These are phyloP conservation scores for Threskiornis aethiopicus DNA, from an alignment of 2,797 vertebrate species.

Conservation along the genomic window DNA sequence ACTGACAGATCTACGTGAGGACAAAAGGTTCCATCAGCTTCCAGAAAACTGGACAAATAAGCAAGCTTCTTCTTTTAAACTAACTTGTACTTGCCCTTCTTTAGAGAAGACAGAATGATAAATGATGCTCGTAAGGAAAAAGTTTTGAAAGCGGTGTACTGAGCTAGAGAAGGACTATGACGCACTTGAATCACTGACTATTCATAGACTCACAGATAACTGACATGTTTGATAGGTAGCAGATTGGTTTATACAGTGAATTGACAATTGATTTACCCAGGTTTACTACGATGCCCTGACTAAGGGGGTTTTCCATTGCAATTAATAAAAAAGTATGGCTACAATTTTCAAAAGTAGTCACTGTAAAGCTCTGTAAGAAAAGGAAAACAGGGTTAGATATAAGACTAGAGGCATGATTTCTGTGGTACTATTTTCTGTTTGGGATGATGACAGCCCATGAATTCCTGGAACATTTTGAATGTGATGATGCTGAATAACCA, in stretches of 20 bases:
- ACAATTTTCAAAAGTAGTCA: not conserved
- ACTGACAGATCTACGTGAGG: not conserved
- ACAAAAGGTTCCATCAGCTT: not conserved
- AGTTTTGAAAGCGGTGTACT: not conserved
- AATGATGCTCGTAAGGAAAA: not conserved
- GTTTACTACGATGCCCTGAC: not conserved
- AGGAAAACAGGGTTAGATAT: not conserved
- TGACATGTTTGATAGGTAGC: not conserved
- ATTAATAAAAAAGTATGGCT: not conserved
- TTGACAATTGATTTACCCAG: not conserved
- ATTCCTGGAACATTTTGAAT: not conserved
- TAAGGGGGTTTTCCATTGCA: not conserved
- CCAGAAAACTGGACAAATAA: not conserved
- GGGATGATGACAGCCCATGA: not conserved
- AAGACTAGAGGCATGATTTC: not conserved
- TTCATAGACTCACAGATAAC: not conserved
- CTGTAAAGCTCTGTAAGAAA: not conserved
- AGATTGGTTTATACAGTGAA: not conserved
- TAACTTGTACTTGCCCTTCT: not conserved
- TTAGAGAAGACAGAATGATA: not conserved
- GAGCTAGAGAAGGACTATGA: not conserved
- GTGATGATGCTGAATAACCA: not conserved
- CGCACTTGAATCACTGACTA: not conserved
- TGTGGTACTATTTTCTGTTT: not conserved
- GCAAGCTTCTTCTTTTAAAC: not conserved